phyloP scores from a whole-genome alignment of 2,888 invertebrate species.

The Branchipolynoe longqiensis region DNA sequence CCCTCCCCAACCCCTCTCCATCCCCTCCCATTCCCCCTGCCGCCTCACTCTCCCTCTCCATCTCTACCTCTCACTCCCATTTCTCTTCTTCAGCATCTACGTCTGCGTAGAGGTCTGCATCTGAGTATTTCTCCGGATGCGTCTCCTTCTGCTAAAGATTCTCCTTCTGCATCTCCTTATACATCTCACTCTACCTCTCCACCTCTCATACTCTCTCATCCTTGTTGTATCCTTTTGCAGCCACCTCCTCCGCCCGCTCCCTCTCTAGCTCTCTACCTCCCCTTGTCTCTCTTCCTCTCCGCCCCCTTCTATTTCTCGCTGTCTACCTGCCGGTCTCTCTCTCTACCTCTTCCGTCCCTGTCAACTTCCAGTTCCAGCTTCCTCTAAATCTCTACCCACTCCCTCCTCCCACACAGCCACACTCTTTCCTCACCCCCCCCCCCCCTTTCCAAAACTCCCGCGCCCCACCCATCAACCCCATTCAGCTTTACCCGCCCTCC shows the following conservation, averaged over 20 bases:
- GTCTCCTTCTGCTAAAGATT: neutral
- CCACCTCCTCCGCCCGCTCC: neutral
- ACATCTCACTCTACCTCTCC: neutral
- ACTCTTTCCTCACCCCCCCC: neutral
- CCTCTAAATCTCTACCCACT: neutral
- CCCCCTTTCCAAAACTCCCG: neutral
- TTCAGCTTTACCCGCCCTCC: neutral
- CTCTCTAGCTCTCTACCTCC: neutral
- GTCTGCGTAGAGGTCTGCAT: too few relatives aligned
- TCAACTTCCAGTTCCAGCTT: neutral
- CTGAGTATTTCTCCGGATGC: neutral
- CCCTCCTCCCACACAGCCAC: neutral
- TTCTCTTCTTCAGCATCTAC: neutral
- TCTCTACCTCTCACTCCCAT: neutral
- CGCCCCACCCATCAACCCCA: neutral
- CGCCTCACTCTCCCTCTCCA: neutral
- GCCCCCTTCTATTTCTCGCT: neutral
- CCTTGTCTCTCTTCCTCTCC: neutral
- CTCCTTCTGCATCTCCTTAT: neutral
- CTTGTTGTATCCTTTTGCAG: neutral
- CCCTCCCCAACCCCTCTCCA: neutral
- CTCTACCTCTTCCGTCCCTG: neutral
- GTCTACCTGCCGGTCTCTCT: neutral
- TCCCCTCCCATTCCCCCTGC: constrained; percentile 9
- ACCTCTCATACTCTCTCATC: neutral